A percentile compares a stretch with the other conserved stretches of the same genome.
phyloP scores from a whole-genome alignment of 2,797 vertebrate genomes.

The Paguma larvata region DNA sequence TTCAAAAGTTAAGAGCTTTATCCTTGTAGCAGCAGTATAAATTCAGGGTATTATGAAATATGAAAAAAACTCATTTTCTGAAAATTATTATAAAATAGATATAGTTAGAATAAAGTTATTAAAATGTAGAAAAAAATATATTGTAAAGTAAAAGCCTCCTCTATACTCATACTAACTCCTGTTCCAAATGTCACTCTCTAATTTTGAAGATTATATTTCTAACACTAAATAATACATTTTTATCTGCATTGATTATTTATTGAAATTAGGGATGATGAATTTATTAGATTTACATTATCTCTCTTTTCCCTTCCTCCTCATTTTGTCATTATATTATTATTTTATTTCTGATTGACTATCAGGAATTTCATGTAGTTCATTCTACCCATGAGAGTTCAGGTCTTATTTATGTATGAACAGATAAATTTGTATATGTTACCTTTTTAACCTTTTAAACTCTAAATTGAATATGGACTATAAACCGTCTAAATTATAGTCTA shows the following conservation, averaged over 20 bases:
- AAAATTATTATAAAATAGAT: not conserved
- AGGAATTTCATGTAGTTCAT: not conserved
- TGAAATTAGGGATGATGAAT: not conserved
- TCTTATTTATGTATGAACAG: not conserved
- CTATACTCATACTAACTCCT: not conserved
- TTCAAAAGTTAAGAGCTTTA: not conserved
- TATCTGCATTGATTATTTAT: not conserved
- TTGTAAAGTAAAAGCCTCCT: not conserved
- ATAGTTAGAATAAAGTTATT: not conserved
- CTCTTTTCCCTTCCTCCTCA: not conserved
- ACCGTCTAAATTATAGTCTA: not conserved
- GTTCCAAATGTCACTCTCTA: not conserved
- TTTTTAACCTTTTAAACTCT: conserved; percentile 3
- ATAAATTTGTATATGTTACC: not conserved
- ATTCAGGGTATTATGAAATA: not conserved
- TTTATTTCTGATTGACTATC: not conserved
- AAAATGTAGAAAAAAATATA: not conserved
- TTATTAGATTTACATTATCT: not conserved
- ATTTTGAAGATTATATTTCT: not conserved
- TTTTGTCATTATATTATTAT: not conserved
- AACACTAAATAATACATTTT: not conserved
- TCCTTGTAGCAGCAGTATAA: not conserved
- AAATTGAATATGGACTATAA: not conserved
- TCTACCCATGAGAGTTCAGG: not conserved
- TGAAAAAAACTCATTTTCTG: not conserved